These are phyloP conservation scores for Orgyia antiqua DNA, from an alignment of 2,888 invertebrate genomes.

Conservation along the genomic window DNA sequence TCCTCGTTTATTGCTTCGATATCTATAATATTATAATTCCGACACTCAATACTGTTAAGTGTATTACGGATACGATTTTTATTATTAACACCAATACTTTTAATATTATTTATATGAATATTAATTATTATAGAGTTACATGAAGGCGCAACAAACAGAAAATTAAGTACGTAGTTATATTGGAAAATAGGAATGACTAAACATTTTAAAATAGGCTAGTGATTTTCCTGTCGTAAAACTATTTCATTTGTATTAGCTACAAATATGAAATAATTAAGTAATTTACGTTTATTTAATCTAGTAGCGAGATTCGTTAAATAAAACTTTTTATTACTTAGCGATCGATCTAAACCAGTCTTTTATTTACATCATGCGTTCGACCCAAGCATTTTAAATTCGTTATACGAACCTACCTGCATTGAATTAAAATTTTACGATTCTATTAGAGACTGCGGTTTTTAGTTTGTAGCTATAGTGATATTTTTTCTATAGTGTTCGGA, in stretches of 20 bases:
- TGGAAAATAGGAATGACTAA: too few species aligned
- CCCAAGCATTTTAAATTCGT: conserved; percentile 8
- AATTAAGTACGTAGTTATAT: too few species aligned
- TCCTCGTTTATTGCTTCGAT: conserved; percentile 13
- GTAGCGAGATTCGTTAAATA: too few species aligned
- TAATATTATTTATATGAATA: too few species aligned
- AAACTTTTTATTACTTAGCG: neutral
- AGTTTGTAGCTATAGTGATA: conserved; percentile 24
- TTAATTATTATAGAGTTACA: too few species aligned
- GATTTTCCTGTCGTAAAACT: too few species aligned
- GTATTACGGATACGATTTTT: neutral
- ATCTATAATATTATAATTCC: conserved; percentile 14
- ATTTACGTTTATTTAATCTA: too few species aligned
- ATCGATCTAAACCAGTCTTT: conserved; percentile 6
- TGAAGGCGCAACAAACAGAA: too few species aligned
- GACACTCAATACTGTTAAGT: conserved; percentile 10
- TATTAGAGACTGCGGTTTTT: conserved; percentile 14
- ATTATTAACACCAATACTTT: neutral
- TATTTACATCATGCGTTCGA: conserved; percentile 11
- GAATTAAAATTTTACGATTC: conserved; percentile 22
- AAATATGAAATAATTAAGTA: too few species aligned
- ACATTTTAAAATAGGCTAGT: too few species aligned
- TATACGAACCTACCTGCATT: conserved; percentile 8
- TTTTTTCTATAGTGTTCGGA: conserved; percentile 31
- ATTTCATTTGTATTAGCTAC: too few species aligned